A percentile compares a stretch with the other conserved stretches of the same genome.
phyloP scores from a whole-genome alignment of 2,113 vertebrate species.

The Plectropomus leopardus region DNA sequence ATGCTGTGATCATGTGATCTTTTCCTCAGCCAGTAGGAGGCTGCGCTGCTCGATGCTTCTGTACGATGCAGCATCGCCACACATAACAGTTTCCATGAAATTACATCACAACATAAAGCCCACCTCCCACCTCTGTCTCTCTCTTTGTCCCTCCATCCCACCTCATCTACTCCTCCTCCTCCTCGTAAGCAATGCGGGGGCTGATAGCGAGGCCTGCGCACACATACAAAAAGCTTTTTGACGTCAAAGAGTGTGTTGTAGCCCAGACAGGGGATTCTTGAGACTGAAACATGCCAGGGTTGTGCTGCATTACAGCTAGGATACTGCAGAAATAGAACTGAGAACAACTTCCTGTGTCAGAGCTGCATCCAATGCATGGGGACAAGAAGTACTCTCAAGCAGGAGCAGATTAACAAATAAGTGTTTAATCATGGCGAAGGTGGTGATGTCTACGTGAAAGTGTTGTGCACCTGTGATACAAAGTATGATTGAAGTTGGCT shows the following conservation, averaged over 20 bases:
- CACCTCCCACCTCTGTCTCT: slow-evolving; percentile 45
- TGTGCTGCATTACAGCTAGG: slow-evolving; percentile 35
- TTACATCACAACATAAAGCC: slow-evolving; percentile 74
- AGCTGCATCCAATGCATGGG: background rate
- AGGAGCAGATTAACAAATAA: no score
- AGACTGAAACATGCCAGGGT: slow-evolving; percentile 34
- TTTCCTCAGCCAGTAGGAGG: slow-evolving; percentile 62
- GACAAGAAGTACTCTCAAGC: background rate
- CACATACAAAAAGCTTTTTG: slow-evolving; percentile 57
- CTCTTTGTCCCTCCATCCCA: slow-evolving; percentile 18
- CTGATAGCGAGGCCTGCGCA: slow-evolving; percentile 45
- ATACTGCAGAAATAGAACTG: slow-evolving; percentile 11
- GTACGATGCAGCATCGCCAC: slow-evolving; percentile 43
- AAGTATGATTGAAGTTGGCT: background rate
- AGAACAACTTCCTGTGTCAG: slow-evolving; percentile 1
- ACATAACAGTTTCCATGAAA: slow-evolving; percentile 62
- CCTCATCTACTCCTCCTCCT: slow-evolving; percentile 33
- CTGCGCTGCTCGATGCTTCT: slow-evolving; percentile 16
- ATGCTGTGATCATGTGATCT: background rate
- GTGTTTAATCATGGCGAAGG: background rate
- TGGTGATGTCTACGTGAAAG: background rate
- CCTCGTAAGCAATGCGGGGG: slow-evolving; percentile 61
- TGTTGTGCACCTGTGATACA: background rate
- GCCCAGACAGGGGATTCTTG: slow-evolving; percentile 70
- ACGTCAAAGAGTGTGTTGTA: slow-evolving; percentile 63